phyloP scores from a whole-genome alignment of 2,888 invertebrate species.

The Ormyrus thymus region DNA sequence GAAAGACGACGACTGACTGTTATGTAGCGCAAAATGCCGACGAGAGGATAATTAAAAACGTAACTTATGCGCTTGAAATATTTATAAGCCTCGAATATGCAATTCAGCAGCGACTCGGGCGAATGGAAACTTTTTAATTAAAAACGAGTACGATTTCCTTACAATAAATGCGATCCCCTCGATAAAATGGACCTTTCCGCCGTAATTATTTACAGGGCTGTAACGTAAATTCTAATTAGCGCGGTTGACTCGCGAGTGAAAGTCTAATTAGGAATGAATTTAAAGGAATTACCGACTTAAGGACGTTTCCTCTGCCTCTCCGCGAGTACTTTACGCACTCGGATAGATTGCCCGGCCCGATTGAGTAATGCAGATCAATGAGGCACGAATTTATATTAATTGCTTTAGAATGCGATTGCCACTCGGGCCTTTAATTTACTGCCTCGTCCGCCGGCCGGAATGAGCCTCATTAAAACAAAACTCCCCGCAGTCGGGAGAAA shows the following conservation, averaged over 20 bases:
- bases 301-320: constrained; percentile 21
- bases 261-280: constrained; percentile 55
- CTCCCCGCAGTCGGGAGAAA: too few relatives aligned
- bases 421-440: too few relatives aligned
- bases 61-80: constrained; percentile 46
- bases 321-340: constrained; percentile 32
- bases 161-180: constrained; percentile 47
- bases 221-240: constrained; percentile 57
- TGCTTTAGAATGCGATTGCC: too few relatives aligned
- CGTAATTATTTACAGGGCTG: constrained; percentile 51
- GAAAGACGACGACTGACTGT: constrained; percentile 12
- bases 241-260: constrained; percentile 42
- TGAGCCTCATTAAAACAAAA: too few relatives aligned
- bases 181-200: constrained; percentile 41
- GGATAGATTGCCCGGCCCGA: constrained; percentile 13
- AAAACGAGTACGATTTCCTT: constrained; percentile 39
- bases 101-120: neutral
- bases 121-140: constrained; percentile 38
- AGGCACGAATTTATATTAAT: too few relatives aligned
- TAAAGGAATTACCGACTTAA: constrained; percentile 44
- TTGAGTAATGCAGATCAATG: constrained; percentile 22
- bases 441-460: too few relatives aligned
- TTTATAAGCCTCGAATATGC: constrained; percentile 33
- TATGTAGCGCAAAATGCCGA: constrained; percentile 17
- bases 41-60: constrained; percentile 39